Base-by-base conservation (phyloP, 2,888 invertebrate genomes). In the Hirtodrosophila cameraria region DNA sequence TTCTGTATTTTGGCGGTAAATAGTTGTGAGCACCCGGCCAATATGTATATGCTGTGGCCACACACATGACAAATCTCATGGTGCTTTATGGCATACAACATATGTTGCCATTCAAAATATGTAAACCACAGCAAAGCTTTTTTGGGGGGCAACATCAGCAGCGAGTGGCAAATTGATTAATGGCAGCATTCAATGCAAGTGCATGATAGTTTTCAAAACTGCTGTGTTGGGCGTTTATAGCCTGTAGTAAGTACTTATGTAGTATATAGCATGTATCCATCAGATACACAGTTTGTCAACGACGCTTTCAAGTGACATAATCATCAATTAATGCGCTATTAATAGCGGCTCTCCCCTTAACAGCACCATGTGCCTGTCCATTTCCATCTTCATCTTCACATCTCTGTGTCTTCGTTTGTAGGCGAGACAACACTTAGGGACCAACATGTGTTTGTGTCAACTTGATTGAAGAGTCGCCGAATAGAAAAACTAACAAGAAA, bases 241-340 rank as follows among this genome's bases (percentile, higher is more conserved):
- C 41, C 43, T 53, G 54, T 25, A 9, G 23, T 23, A 18, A 35
- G 20, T 38, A 36, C 41, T 9, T 36, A 18, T 18, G 3, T 9
- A 6, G 23, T 8, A 23, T 39, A 45, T 13, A 25, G 60, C 62
- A 49, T 77, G 79, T 82, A 73, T 67, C 78, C 75, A 86, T 81
- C 82, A 81, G 81, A 69, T 70, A 64, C 43, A 75, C 70, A 80
- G 86, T 80, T 84, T 86, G 80, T 89, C 88, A 88, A 89, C 87
- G 88, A 87, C 88, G 79, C 77, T 80, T 80, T 75, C 85, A 76
- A 83, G 78, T 86, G 86, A 85, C 88, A 89, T 85, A 83, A 88
- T 87, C 88, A 88, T 88, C 89, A 89, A 88, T 88, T 89, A 88
- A 88, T 81, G 75, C 68, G 64, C 75, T 88, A 88, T 88, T 87